A percentile compares a stretch with the other conserved stretches of the same genome.
phyloP scores from a whole-genome alignment of 2,797 vertebrate genomes.

The Acanthornis magna region DNA sequence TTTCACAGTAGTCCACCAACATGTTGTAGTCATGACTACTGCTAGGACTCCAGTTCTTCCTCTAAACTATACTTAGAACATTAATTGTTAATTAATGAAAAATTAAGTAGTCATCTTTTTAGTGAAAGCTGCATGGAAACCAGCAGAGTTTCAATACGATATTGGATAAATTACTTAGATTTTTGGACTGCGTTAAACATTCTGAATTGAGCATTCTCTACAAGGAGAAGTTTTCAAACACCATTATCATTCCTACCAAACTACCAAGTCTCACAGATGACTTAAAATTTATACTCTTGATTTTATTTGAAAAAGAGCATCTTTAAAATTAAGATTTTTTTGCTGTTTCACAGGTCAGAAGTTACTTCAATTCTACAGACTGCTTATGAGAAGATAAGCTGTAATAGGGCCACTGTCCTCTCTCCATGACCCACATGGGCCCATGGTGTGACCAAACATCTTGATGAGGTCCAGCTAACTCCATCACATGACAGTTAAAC shows the following conservation, averaged over 20 bases:
- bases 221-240: not conserved
- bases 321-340: not conserved
- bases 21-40: not conserved
- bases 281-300: not conserved
- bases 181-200: not conserved
- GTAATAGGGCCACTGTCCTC: not conserved
- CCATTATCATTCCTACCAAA: not conserved
- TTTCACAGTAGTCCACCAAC: not conserved
- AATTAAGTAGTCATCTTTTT: not conserved
- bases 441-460: rapidly evolving
- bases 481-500: not conserved
- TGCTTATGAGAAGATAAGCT: not conserved
- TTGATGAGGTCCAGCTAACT: not conserved
- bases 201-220: not conserved
- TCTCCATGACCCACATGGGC: rapidly evolving
- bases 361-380: not conserved
- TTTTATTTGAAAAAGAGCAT: not conserved
- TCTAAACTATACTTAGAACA: not conserved
- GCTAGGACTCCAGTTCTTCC: not conserved
- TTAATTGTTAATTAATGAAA: not conserved
- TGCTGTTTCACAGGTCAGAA: not conserved
- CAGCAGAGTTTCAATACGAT: not conserved
- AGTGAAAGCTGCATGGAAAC: not conserved
- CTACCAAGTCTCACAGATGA: not conserved
- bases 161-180: not conserved